Evolutionary conservation across 1,140 invertebrate genomes (phyloP), one percentile per base, ranked within the genome.

Genomic region (Homalodisca vitripennis): DNA sequence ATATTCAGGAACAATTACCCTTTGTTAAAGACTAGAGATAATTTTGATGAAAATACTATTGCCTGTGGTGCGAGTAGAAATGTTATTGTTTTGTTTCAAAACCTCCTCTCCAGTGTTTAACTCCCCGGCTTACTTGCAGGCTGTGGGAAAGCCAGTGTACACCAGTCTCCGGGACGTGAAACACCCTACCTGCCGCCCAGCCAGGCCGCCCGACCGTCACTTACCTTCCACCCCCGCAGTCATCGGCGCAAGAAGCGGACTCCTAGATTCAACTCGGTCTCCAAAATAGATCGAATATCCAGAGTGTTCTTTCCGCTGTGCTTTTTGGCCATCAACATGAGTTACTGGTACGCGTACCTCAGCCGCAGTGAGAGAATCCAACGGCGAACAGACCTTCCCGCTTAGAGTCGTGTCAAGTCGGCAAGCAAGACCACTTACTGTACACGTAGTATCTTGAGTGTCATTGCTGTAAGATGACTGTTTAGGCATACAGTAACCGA

Each of bases 321-420:
- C 31, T 93, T 92, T 75, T 77, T 92, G 2, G 82, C 88, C 24
- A 90, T 93, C 67, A 93, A 93, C 78, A 78, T 91, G 51, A 88
- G 91, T 78, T 93, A 93, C 75, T 92, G 91, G 91, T 89, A 86
- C 73, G 86, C 85, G 0, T 92, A 92, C 76, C 79, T 92, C 29
- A 85, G 86, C 57, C 81, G 87, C 66, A 88, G 87, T 74, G 83
- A 88, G 70, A 74, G 87, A 48, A 84, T 86, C 31, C 60, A 60
- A 12, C 63, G 32, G 3, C 46, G 63, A 27, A 47, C 41, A 3
- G 63, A 47, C 30, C 29, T 30, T n/a, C n/a, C n/a, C n/a, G n/a
- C n/a, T n/a, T n/a, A n/a, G n/a, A n/a, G n/a, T n/a, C n/a, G n/a
- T n/a, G n/a, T n/a, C n/a, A n/a, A n/a, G n/a, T n/a, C n/a, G n/a